A percentile compares a stretch with the other conserved stretches of the same genome.
Evolutionary conservation across 2,113 vertebrate species (phyloP).

Genomic region (Pleuronectes platessa): DNA sequence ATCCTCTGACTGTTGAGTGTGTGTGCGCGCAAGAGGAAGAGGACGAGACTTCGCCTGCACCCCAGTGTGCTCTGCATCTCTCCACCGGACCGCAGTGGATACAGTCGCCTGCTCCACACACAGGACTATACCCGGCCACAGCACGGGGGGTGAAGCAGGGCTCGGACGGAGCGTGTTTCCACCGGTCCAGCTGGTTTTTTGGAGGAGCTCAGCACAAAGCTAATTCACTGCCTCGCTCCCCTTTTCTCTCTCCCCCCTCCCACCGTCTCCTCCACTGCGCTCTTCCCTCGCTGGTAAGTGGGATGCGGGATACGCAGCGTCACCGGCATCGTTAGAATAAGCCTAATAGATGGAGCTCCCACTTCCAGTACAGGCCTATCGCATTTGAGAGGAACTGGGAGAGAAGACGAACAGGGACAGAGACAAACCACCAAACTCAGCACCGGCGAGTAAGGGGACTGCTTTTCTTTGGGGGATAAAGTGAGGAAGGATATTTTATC

Average conservation of each 20-base stretch:
- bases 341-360: conserved; percentile 37
- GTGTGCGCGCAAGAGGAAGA: not conserved
- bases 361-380: conserved; percentile 29
- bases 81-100: conserved; percentile 61
- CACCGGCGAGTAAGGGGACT: conserved; percentile 26
- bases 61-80: conserved; percentile 59
- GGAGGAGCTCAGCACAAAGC: conserved; percentile 18
- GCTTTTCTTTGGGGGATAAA: conserved; percentile 49
- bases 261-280: conserved; percentile 20
- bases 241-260: not conserved
- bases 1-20: not conserved
- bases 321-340: conserved; percentile 46
- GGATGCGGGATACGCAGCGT: conserved; percentile 70
- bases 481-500: conserved; percentile 47
- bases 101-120: not conserved
- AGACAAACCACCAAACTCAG: conserved; percentile 43
- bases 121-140: not conserved
- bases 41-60: conserved; percentile 49
- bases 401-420: not conserved
- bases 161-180: conserved; percentile 17
- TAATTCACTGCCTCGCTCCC: conserved; percentile 27
- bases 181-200: not conserved
- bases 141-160: conserved; percentile 18
- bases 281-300: conserved; percentile 36
- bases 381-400: conserved; percentile 12